phyloP scores from a whole-genome alignment of 2,113 vertebrate species.

The Pipa parva region DNA sequence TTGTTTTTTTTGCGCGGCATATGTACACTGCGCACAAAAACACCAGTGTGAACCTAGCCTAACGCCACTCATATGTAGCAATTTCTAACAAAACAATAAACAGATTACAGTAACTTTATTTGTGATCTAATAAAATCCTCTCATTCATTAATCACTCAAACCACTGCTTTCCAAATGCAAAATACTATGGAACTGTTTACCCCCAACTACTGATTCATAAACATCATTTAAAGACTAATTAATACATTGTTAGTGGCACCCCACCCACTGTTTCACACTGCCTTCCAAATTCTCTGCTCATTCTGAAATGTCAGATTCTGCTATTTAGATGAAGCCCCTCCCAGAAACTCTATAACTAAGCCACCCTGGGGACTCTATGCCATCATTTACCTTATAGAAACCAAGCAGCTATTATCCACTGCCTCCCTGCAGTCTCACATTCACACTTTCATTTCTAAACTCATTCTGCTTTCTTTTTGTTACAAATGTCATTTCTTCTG shows the following conservation, averaged over 20 bases:
- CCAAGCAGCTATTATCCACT: conserved; percentile 33
- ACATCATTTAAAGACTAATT: background rate
- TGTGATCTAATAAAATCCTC: background rate
- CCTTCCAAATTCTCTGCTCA: background rate
- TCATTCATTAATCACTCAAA: background rate
- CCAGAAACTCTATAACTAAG: conserved; percentile 38
- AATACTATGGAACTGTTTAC: background rate
- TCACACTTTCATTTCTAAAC: conserved; percentile 5
- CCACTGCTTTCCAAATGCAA: background rate
- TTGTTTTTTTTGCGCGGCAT: too few relatives aligned
- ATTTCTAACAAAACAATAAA: too few relatives aligned
- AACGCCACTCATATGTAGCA: too few relatives aligned
- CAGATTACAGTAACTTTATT: too few relatives aligned
- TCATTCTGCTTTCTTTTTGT: conserved; percentile 17
- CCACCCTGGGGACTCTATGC: conserved; percentile 34
- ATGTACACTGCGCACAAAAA: too few relatives aligned
- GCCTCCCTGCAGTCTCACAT: conserved; percentile 29
- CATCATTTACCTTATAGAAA: conserved; percentile 36
- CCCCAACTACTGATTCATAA: background rate
- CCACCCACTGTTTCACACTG: conserved; percentile 7
- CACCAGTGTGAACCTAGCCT: too few relatives aligned
- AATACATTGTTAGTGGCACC: background rate
- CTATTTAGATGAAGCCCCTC: conserved; percentile 33
- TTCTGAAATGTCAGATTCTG: conserved; percentile 33
- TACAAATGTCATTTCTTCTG: conserved; percentile 12